Evolutionary conservation across 2,888 invertebrate genomes (phyloP), one percentile per base, ranked within the genome.

Genomic region (Urechis unicinctus): DNA sequence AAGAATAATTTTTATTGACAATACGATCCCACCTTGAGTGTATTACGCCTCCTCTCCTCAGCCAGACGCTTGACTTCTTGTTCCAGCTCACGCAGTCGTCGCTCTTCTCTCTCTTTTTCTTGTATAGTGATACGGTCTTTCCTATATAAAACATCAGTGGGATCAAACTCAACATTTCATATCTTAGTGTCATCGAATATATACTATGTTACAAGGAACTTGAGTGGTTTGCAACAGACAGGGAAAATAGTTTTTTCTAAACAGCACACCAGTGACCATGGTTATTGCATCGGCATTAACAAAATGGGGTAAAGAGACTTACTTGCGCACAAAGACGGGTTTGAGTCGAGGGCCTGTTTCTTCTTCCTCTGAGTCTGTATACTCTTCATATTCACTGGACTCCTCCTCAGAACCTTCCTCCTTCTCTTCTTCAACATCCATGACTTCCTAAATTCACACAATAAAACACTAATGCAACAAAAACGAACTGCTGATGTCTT

Each of bases 111-210:
- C 69, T 97, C 96, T 66, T 89, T 88, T 76, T 98, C 97, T 36
- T 91, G 89, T 22, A 97, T 88, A 0, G 97, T 97, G 63, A 97
- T 88, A 56, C 98, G 83, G 69, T 98, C 96, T 56, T 87, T 86
- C 66, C 80, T 81, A 54, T 29, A 63, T 46, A 22, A 45, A 24
- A 1, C 44, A 36, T n/a, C n/a, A n/a, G n/a, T n/a, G n/a, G n/a
- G n/a, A n/a, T n/a, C n/a, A n/a, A n/a, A n/a, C n/a, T n/a, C n/a
- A n/a, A n/a, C n/a, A n/a, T n/a, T n/a, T n/a, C n/a, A n/a, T n/a
- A n/a, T n/a, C n/a, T n/a, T n/a, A n/a, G n/a, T n/a, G n/a, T n/a
- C n/a, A n/a, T n/a, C n/a, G n/a, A n/a, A n/a, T n/a, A n/a, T n/a
- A n/a, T 45, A 13, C 46, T 24, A 21, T 21, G 21, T 21, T 30